Percentiles rank a stretch among this genome's conserved stretches.
These are phyloP conservation scores for Lagorchestes hirsutus DNA, from an alignment of 2,797 vertebrate species.

Conservation along the genomic window DNA sequence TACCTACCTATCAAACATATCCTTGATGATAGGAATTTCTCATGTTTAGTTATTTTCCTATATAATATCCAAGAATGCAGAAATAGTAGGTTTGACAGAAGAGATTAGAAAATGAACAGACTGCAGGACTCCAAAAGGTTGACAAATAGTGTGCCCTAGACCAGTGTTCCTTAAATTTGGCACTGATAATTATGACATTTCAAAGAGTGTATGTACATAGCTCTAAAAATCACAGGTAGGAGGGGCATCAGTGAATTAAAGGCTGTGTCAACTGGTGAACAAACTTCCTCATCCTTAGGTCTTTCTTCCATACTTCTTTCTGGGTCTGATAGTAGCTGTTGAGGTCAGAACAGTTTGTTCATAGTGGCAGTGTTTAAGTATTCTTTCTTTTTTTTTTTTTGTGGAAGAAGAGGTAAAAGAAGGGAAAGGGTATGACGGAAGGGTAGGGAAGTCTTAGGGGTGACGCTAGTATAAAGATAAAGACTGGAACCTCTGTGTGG, in stretches of 20 bases:
- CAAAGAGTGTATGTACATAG: not conserved
- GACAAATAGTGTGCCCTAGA: not conserved
- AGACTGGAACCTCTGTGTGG: not conserved
- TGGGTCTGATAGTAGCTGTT: not conserved
- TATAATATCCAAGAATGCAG: not conserved
- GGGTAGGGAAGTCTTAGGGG: not conserved
- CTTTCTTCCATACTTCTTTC: not conserved
- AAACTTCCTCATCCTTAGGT: not conserved
- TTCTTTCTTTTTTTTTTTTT: not conserved
- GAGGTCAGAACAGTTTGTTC: not conserved
- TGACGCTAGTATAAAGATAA: not conserved
- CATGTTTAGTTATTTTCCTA: not conserved
- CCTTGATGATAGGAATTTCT: not conserved
- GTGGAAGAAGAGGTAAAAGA: not conserved
- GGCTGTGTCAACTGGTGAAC: not conserved
- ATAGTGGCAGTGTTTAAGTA: not conserved
- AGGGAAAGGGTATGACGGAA: too few relatives aligned
- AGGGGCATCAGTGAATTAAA: not conserved
- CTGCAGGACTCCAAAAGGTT: not conserved
- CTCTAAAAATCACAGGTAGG: not conserved
- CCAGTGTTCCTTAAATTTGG: not conserved
- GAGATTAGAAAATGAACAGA: conserved; percentile 9
- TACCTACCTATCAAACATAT: not conserved
- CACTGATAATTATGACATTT: not conserved
- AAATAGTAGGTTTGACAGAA: not conserved